Evolutionary conservation across 2,113 vertebrate genomes (phyloP), one percentile per base, ranked within the genome.

Genomic region (Pluvialis apricaria): DNA sequence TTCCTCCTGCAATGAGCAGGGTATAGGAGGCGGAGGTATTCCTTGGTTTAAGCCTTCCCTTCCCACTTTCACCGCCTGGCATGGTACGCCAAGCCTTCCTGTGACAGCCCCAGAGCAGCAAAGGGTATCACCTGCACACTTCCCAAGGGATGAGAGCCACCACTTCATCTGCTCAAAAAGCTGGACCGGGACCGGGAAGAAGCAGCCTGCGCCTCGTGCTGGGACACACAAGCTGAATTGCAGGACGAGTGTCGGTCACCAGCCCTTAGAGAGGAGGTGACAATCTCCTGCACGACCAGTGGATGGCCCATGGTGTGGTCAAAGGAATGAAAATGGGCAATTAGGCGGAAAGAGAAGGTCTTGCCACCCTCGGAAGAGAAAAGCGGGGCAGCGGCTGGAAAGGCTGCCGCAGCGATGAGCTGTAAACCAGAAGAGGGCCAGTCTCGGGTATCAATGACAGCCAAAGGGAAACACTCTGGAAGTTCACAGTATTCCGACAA

Each of bases 161-260:
- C 44, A 11, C 40, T 38, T 84, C 55, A 38, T 25, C 55, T 34
- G 60, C 79, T 34, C 2, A 1, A 70, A 31, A 44, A 1, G 6
- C 64, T 65, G 49, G 51, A 29, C 2, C 2, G 2, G 49, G 28
- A 78, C 40, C 10, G 75, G 55, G 40, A 61, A 5, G 66, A 71
- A 71, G 51, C 55, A 88, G 49, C 21, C 45, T 38, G 22, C 25
- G n/a, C n/a, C 68, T 68, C 0, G 0, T 42, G 60, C 52, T 58
- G 49, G 47, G 64, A 61, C 22, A 73, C 8, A 26, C 0, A 3
- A 40, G 72, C 54, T 51, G 61, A 87, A 57, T 0, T n/a, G 32
- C 0, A 1, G 55, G 51, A 38, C 0, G 0, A 71, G 19, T 1
- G 1, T 3, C 1, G 2, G 31, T 17, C 82, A 73, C 5, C 5